phyloP scores from a whole-genome alignment of 2,888 invertebrate species.

The Hyalella azteca region DNA sequence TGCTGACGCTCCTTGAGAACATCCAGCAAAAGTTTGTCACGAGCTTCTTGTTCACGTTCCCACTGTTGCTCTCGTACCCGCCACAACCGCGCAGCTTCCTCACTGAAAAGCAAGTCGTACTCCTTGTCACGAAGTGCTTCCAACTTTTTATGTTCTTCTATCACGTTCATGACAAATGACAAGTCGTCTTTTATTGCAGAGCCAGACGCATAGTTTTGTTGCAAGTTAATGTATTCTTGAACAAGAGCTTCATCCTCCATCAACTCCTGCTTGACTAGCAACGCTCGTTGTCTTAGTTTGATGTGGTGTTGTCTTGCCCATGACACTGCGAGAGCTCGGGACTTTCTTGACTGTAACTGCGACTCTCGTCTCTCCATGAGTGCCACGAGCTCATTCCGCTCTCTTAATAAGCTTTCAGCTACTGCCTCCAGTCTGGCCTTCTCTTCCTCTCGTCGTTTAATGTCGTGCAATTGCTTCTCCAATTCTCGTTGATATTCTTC shows the following conservation, averaged over 20 bases:
- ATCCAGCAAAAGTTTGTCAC: conserved; percentile 50
- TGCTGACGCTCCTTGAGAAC: conserved; percentile 50
- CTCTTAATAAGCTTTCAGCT: neutral
- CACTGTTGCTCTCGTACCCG: conserved; percentile 47
- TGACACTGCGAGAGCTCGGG: conserved; percentile 39
- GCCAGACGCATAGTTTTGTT: neutral
- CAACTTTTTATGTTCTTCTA: conserved; percentile 48
- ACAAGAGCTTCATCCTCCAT: conserved; percentile 50
- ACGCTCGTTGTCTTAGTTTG: conserved; percentile 50
- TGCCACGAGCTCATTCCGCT: conserved; percentile 2
- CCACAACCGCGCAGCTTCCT: conserved; percentile 56
- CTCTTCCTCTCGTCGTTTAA: neutral
- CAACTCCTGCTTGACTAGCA: conserved; percentile 49
- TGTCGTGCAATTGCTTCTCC: neutral
- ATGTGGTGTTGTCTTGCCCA: conserved; percentile 56
- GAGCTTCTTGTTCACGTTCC: conserved; percentile 56
- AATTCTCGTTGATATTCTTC: conserved; percentile 11
- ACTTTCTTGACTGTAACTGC: neutral
- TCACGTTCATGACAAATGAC: conserved; percentile 33
- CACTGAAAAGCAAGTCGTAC: conserved; percentile 55
- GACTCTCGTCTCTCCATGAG: neutral
- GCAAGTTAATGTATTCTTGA: conserved; percentile 40
- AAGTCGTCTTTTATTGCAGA: neutral
- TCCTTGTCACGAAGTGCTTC: conserved; percentile 52
- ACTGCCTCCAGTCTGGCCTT: neutral